These are phyloP conservation scores for Hormaphis cornu DNA, from an alignment of 1,140 invertebrate species.

Conservation along the genomic window DNA sequence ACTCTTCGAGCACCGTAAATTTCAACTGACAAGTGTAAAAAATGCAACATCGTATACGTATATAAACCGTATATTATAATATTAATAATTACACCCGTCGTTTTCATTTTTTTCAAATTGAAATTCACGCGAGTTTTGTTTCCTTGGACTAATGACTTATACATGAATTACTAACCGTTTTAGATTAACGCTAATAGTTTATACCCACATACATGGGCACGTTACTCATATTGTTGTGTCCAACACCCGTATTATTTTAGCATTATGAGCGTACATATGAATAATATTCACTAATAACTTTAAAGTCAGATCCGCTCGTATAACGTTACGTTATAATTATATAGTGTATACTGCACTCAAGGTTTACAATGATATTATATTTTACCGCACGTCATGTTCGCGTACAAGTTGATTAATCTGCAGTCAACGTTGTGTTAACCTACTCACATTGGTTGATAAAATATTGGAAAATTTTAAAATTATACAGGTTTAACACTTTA, in stretches of 20 bases:
- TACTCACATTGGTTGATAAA: too few species aligned
- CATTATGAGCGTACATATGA: background rate
- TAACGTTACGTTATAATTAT: background rate
- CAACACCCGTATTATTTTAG: background rate
- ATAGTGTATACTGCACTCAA: background rate
- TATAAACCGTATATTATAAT: too few species aligned
- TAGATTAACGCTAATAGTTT: background rate
- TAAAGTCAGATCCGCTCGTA: background rate
- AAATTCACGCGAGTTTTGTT: background rate
- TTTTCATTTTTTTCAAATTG: background rate
- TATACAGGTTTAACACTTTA: too few species aligned
- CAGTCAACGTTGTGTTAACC: too few species aligned
- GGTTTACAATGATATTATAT: background rate
- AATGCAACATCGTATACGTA: too few species aligned
- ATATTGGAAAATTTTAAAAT: too few species aligned
- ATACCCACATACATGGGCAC: background rate
- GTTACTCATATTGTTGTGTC: slow-evolving; percentile 1
- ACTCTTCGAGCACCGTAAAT: too few species aligned
- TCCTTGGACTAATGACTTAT: slow-evolving; percentile 11
- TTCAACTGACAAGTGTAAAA: too few species aligned
- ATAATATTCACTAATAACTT: background rate
- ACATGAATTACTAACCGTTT: background rate
- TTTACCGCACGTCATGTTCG: too few species aligned
- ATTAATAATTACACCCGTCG: too few species aligned
- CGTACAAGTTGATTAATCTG: too few species aligned